Evolutionary conservation across 1,140 invertebrate genomes (phyloP).

Genomic region (Musca vetustissima): DNA sequence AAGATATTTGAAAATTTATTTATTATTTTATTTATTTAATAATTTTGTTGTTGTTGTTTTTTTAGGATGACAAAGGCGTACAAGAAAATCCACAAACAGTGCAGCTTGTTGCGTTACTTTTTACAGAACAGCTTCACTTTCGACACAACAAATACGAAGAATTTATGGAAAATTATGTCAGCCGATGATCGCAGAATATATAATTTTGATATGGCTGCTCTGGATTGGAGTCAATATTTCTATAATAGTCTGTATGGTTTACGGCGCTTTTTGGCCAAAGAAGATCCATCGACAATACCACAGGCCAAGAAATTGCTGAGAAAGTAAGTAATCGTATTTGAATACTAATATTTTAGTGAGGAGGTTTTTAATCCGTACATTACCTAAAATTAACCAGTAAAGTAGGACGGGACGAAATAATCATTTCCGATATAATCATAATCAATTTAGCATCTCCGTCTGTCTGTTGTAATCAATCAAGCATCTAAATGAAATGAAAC

Average conservation of each 20-base stretch:
- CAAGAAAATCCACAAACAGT: constrained; percentile 68
- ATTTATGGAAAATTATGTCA: constrained; percentile 63
- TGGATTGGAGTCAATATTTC: constrained; percentile 68
- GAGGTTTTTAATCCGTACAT: no score
- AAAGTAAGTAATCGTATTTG: constrained; percentile 27
- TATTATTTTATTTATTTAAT: background rate
- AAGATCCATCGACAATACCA: constrained; percentile 65
- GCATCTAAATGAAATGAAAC: no score
- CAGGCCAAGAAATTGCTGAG: constrained; percentile 23
- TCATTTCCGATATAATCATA: no score
- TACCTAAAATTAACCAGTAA: no score
- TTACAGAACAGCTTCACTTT: constrained; percentile 67
- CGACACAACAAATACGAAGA: constrained; percentile 63
- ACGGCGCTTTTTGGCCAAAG: constrained; percentile 68
- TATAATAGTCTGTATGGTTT: constrained; percentile 63
- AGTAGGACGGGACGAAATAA: no score
- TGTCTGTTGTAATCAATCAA: no score
- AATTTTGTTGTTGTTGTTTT: background rate
- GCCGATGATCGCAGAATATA: constrained; percentile 65
- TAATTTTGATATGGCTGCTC: constrained; percentile 65
- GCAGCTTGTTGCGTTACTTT: constrained; percentile 67
- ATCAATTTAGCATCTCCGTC: no score
- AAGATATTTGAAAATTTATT: constrained; percentile 27
- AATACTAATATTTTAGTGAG: no score
- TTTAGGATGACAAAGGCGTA: constrained; percentile 69